Conservation (phyloP, 2,888 invertebrate genomes). For the Pelosia muscerda region DNA sequence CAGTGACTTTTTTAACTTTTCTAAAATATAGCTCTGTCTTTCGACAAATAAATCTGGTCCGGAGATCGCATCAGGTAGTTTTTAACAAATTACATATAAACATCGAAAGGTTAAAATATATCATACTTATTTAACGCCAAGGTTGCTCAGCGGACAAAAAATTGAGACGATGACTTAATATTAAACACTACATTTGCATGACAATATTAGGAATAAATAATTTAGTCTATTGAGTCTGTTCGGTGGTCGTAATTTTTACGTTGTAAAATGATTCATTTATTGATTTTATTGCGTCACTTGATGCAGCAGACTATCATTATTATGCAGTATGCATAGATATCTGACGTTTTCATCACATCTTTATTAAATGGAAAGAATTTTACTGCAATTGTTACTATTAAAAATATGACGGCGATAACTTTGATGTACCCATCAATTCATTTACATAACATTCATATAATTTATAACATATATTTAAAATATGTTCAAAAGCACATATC, state of each 20-base stretch:
- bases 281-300: slow-evolving; percentile 4
- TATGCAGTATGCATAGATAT: background rate
- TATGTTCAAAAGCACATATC: background rate
- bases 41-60: slow-evolving; percentile 10
- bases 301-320: background rate
- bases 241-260: background rate
- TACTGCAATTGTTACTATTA: background rate
- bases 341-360: background rate
- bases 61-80: slow-evolving; percentile 10
- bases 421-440: background rate
- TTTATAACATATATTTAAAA: background rate
- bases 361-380: background rate
- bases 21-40: background rate
- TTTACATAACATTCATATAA: background rate
- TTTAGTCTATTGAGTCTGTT: background rate
- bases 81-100: background rate
- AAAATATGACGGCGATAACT: background rate
- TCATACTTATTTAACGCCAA: background rate
- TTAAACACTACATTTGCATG: background rate
- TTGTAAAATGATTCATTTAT: slow-evolving; percentile 22
- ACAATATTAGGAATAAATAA: background rate
- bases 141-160: background rate
- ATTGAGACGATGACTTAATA: background rate
- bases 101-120: background rate
- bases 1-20: slow-evolving; percentile 10